Percentiles rank a stretch among this genome's conserved stretches.
Conservation (phyloP, 1,140 invertebrate genomes). For the Euura saliciscinereae region DNA sequence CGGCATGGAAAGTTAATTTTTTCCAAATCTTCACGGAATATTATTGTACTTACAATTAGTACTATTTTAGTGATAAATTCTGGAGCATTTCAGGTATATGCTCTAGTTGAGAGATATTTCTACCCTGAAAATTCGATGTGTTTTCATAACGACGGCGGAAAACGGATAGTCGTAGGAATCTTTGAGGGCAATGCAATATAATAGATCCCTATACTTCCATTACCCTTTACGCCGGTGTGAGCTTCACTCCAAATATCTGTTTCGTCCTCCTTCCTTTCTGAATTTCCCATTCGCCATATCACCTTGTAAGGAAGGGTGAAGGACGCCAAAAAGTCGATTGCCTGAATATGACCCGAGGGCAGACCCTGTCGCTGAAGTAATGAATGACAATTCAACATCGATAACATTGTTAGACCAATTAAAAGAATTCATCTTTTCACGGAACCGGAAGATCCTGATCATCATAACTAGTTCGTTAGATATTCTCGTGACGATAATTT, state of each 20-base stretch:
- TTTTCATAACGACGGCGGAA: constrained; percentile 65
- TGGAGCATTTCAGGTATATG: constrained; percentile 57
- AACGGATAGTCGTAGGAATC: constrained; percentile 71
- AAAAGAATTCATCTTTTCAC: neutral
- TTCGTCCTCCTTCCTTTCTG: constrained; percentile 66
- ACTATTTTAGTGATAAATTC: too few relatives aligned
- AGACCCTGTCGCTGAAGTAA: constrained; percentile 32
- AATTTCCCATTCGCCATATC: constrained; percentile 80
- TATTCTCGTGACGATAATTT: constrained; percentile 14
- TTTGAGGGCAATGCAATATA: constrained; percentile 60
- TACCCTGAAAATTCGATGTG: constrained; percentile 68
- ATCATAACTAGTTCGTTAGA: constrained; percentile 19
- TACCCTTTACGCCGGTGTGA: constrained; percentile 47
- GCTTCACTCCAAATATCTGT: constrained; percentile 59
- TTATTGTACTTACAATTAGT: too few relatives aligned
- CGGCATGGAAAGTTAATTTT: too few relatives aligned
- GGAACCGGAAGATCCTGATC: neutral
- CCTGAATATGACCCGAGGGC: constrained; percentile 39
- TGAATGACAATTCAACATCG: constrained; percentile 25
- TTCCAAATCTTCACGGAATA: too few relatives aligned
- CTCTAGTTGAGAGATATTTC: constrained; percentile 72
- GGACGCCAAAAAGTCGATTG: constrained; percentile 54
- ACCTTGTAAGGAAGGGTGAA: constrained; percentile 63
- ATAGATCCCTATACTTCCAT: constrained; percentile 61
- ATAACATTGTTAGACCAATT: neutral